A percentile compares a stretch with the other conserved stretches of the same genome.
Evolutionary conservation across 2,888 invertebrate species (phyloP).

Genomic region (Merodon equestris): DNA sequence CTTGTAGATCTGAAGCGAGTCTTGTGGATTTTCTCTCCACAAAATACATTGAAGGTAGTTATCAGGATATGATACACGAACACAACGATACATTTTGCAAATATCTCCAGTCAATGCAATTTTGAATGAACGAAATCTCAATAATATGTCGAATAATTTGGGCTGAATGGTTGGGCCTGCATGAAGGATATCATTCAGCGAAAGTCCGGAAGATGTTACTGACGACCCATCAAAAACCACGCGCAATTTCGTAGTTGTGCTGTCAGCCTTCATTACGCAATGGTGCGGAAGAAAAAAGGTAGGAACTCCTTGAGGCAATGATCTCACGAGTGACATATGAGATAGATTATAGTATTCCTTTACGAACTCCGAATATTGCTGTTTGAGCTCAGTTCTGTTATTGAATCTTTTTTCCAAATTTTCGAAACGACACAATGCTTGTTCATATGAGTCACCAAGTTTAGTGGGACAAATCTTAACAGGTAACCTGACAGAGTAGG

Average conservation of each 20-base stretch:
- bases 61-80: constrained; percentile 43
- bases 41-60: constrained; percentile 51
- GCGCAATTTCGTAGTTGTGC: constrained; percentile 23
- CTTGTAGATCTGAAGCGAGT: constrained; percentile 33
- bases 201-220: constrained; percentile 6
- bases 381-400: too few species aligned
- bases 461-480: too few species aligned
- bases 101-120: too few species aligned
- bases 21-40: constrained; percentile 35
- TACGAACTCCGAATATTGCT: too few species aligned
- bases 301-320: background rate
- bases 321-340: constrained; percentile 9
- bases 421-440: too few species aligned
- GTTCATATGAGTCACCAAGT: too few species aligned
- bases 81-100: too few species aligned
- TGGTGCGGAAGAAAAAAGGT: constrained; percentile 10
- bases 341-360: too few species aligned
- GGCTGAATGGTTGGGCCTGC: constrained; percentile 51
- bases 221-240: too few species aligned
- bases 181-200: constrained; percentile 32
- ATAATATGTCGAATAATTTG: constrained; percentile 40
- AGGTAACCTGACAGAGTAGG: too few species aligned
- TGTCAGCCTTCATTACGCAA: constrained; percentile 15
- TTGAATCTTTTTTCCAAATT: too few species aligned
- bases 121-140: constrained; percentile 57